Conservation (phyloP, 2,113 vertebrate species). For the Baryphthengus martii region DNA sequence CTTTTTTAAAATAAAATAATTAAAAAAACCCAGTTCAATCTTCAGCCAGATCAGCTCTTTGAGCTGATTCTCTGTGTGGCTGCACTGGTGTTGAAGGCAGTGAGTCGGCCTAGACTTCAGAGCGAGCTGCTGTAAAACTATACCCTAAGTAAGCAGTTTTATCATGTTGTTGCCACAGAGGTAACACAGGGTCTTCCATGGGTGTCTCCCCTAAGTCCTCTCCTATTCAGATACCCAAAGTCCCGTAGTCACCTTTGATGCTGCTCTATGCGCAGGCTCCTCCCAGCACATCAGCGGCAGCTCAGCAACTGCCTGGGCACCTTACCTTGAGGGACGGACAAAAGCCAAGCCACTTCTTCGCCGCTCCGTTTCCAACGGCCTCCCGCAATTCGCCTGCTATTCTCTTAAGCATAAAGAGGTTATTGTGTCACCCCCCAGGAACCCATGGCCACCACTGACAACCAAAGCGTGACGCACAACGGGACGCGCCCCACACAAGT, state of each 20-base stretch:
- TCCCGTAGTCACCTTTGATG: neutral
- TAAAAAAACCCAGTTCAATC: neutral
- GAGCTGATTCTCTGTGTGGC: neutral
- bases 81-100: neutral
- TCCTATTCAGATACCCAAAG: neutral
- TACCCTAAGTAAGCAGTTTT: neutral
- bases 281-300: neutral
- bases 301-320: neutral
- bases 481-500: neutral
- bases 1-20: neutral
- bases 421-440: slow-evolving; percentile 19
- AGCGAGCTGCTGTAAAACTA: neutral
- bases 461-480: neutral
- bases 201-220: neutral
- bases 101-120: neutral
- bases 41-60: neutral
- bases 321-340: neutral
- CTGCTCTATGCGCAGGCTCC: fast-evolving
- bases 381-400: neutral
- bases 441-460: neutral
- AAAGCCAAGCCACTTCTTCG: neutral
- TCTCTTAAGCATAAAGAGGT: slow-evolving; percentile 25
- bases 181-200: neutral
- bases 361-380: neutral
- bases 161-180: neutral